These are phyloP conservation scores for Ferrisia virgata DNA, from an alignment of 2,888 invertebrate genomes.

Conservation along the genomic window DNA sequence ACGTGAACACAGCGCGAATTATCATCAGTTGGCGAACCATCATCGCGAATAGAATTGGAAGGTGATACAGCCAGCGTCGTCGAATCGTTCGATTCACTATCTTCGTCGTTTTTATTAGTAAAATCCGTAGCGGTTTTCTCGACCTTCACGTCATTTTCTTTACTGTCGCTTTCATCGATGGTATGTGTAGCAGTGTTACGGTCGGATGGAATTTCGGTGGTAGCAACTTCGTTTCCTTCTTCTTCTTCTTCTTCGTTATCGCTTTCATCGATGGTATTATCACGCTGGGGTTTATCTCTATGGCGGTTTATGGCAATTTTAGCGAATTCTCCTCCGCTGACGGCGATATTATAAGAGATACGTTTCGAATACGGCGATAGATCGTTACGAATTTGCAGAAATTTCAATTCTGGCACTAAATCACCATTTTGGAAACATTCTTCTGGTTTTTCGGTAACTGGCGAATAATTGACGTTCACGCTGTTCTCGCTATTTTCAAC, in stretches of 20 bases:
- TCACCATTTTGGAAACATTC: not conserved
- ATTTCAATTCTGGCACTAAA: not conserved
- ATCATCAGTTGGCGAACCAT: not conserved
- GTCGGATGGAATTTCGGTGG: not conserved
- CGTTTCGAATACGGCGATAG: not conserved
- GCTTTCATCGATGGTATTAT: not conserved
- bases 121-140: not conserved
- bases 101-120: not conserved
- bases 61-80: not conserved
- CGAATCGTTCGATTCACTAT: not conserved
- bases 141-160: conserved; percentile 47
- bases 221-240: not conserved
- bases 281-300: not conserved
- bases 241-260: not conserved
- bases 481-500: not conserved
- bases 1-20: not conserved
- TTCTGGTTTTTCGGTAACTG: not conserved
- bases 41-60: not conserved
- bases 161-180: not conserved
- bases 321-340: not conserved
- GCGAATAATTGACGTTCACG: not conserved
- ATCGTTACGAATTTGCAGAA: not conserved
- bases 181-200: not conserved
- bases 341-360: conserved; percentile 6
- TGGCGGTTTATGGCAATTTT: not conserved